Percentiles rank a stretch among this genome's conserved stretches.
Conservation (phyloP, 2,888 invertebrate species). For the Hymenopus coronatus region DNA sequence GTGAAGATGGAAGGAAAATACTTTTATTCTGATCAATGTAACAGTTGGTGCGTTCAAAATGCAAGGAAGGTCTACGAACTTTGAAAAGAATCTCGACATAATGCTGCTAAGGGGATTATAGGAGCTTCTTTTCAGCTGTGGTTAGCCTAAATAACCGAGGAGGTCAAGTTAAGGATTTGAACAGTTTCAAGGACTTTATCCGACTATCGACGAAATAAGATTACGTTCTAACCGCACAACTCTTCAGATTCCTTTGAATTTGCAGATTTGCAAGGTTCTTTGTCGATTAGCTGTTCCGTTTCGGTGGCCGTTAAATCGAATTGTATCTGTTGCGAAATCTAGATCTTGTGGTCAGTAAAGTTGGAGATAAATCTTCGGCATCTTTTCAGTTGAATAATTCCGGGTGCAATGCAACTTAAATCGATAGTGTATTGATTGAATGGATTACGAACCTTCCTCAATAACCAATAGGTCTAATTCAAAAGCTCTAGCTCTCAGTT, state of each 20-base stretch:
- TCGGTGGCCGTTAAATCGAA: background rate
- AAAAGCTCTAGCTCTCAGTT: no score
- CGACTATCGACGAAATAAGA: background rate
- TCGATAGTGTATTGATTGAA: no score
- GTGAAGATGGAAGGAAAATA: background rate
- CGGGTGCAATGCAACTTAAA: no score
- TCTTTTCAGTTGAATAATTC: no score
- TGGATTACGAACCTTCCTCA: no score
- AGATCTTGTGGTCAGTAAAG: no score
- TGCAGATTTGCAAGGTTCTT: background rate
- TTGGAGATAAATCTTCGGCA: no score
- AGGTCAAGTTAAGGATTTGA: background rate
- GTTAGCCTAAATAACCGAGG: background rate
- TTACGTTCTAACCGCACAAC: background rate
- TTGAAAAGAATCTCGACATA: background rate
- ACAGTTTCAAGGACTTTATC: background rate
- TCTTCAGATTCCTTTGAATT: background rate
- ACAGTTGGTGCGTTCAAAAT: background rate
- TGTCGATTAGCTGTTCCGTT: background rate
- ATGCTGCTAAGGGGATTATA: background rate
- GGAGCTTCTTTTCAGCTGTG: background rate
- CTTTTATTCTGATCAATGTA: background rate
- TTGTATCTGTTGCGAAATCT: background rate
- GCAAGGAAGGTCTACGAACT: background rate
- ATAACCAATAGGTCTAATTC: no score